Conservation (phyloP, 92 coral and sea anemone species). For the Zoanthus sansibaricus region DNA sequence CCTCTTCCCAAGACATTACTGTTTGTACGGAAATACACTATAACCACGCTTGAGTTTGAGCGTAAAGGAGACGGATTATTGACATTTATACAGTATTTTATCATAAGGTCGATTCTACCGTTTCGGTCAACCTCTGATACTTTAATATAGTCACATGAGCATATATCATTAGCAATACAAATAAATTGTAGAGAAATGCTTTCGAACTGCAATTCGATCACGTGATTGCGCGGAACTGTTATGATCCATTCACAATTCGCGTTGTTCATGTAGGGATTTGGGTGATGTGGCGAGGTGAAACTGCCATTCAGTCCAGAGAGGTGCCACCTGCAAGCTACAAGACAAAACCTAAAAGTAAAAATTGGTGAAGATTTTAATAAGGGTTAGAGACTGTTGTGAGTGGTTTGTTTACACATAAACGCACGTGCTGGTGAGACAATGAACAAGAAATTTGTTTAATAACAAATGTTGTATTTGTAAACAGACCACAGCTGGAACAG, state of each 20-base stretch:
- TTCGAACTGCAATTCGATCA: conserved; percentile 5
- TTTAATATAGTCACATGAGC: conserved; percentile 8
- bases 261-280: neutral
- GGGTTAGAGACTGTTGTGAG: no score
- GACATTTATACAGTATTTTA: neutral
- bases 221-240: conserved; percentile 19
- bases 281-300: conserved; percentile 1
- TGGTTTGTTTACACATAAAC: no score
- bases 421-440: no score
- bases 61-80: neutral
- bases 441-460: no score
- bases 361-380: no score
- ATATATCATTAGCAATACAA: neutral
- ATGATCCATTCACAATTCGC: conserved; percentile 31
- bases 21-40: conserved; percentile 14
- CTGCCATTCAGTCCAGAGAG: conserved; percentile 7
- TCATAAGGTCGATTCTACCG: neutral
- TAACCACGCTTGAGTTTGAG: neutral
- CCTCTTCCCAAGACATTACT: neutral
- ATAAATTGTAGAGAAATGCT: neutral
- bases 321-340: conserved; percentile 28
- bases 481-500: no score
- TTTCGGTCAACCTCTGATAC: neutral
- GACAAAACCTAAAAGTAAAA: neutral
- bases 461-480: no score